Percentiles rank a stretch among this genome's conserved stretches.
These are phyloP conservation scores for Pocillopora damicornis DNA, from an alignment of 64 coral and sea anemone species.

Conservation along the genomic window DNA sequence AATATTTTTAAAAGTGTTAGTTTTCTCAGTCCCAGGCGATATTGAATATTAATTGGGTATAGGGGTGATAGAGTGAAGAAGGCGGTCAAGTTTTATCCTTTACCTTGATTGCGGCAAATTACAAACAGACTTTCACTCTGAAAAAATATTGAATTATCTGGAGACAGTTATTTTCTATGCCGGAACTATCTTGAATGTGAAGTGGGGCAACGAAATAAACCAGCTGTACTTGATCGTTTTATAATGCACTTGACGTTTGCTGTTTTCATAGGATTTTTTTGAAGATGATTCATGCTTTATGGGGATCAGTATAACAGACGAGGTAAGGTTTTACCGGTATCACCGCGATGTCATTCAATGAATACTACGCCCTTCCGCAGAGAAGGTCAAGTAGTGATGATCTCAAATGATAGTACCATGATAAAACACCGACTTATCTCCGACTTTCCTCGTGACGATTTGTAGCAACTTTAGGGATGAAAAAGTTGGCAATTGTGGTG, in stretches of 20 bases:
- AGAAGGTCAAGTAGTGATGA: not conserved
- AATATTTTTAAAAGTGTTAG: not conserved
- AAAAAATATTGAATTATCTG: too few relatives aligned
- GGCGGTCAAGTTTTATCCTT: too few relatives aligned
- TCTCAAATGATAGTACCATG: too few relatives aligned
- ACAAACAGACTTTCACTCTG: too few relatives aligned
- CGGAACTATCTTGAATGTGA: too few relatives aligned
- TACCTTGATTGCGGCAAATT: too few relatives aligned
- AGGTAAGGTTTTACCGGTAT: conserved; percentile 52
- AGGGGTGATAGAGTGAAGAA: too few relatives aligned
- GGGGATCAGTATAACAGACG: conserved; percentile 77
- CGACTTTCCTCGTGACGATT: too few relatives aligned
- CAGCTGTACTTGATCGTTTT: not conserved
- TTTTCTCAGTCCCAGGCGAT: not conserved
- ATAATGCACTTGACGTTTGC: not conserved
- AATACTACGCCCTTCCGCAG: not conserved
- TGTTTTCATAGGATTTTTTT: conserved; percentile 71
- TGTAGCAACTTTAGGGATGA: not conserved
- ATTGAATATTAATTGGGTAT: too few relatives aligned
- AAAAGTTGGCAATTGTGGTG: not conserved
- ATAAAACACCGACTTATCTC: too few relatives aligned
- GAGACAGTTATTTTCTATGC: too few relatives aligned
- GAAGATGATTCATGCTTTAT: conserved; percentile 73
- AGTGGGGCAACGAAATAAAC: not conserved
- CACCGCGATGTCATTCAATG: not conserved